Base-by-base conservation (phyloP, 2,113 vertebrate genomes). In the Columba janthina region DNA sequence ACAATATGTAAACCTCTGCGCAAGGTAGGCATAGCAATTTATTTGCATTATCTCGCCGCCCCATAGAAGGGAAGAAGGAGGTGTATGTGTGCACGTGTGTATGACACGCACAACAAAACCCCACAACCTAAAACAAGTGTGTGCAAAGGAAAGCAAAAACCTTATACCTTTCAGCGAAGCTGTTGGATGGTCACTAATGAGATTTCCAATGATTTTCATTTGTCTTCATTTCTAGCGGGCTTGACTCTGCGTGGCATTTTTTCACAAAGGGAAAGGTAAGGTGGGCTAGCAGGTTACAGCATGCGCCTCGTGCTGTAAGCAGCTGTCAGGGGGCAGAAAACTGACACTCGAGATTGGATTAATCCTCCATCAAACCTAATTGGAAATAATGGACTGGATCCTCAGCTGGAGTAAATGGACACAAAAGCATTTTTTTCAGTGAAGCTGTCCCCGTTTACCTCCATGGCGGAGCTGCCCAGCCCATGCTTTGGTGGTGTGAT, bases 171-270 rank as follows among this genome's bases (percentile, higher is more conserved):
- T 78, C 92, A 71, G 38, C 0, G 0, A 84, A 94, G 54, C 86
- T 75, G 74, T 89, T 95, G 90, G 67, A 88, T 42, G 76, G 93
- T 85, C 91, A 83, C 83, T 97, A 92, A 95, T 94, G 93, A 96
- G 91, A 95, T 82, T 94, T 89, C 38, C 14, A 5, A 50, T 72
- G 60, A 93, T 90, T 90, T 95, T 79, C 48, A 93, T 96, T 95
- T 92, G 76, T 95, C 95, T 96, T 95, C 75, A 88, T 96, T 96
- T 77, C 79, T 61, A 82, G 69, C 5, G 3, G 61, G 74, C 44
- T 36, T 84, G 85, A 28, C 71, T 95, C 62, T 82, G 73, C 50
- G 12, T 54, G 77, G 62, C 76, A 69, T 78, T 91, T 85, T 93
- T 94, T 93, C 90, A 61, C 40, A 44, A 85, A 82, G 40, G 2